Base-by-base conservation (phyloP, 2,113 vertebrate species). In the Poeciliopsis occidentalis region DNA sequence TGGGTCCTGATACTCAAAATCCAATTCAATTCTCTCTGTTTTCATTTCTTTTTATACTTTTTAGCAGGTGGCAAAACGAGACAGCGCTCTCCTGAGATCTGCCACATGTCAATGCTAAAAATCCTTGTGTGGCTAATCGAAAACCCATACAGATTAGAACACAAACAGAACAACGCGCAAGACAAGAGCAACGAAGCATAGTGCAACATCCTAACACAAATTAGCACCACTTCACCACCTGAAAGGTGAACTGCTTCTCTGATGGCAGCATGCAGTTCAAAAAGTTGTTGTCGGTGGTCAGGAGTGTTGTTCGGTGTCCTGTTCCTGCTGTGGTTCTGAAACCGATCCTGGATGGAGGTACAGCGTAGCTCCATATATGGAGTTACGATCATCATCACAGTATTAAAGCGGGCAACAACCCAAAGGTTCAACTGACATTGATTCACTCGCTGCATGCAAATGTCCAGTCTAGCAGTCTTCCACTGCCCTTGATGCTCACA, bases 1-100 rank as follows among this genome's bases (percentile, higher is more conserved):
- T 54, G 19, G 37, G 62, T 47, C 79, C 70, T 66, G 4, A 60
- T 68, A 60, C 66, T 41, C 13, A 41, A 41, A 41, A 41, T 41
- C 13, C 15, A 41, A 41, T 41, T 41, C 39, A 41, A 15, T 15
- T 41, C 6, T 8, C 5, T 54, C 24, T 54, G 24, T 54, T 54
- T 4, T 51, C 6, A 22, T 51, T 51, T 51, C 19, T 19, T 54
- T 54, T 54, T 8, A 24, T 22, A 54, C 19, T 54, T 54, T 2
- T 22, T 22, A 54, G 47, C 47, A 54, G 17, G 19, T 19, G 19
- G 19, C 47, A 54, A 22, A 54, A 22, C 19, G 17, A 54, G 47
- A 3, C 39, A 15, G 39, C 0, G 12, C 13, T 41, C 39, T 15
- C 39, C 39, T 41, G 39, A 41, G 39, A 41, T 15, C 47, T 54